A percentile compares a stretch with the other conserved stretches of the same genome.
These are phyloP conservation scores for Helarctos malayanus DNA, from an alignment of 2,797 vertebrate genomes.

Conservation along the genomic window DNA sequence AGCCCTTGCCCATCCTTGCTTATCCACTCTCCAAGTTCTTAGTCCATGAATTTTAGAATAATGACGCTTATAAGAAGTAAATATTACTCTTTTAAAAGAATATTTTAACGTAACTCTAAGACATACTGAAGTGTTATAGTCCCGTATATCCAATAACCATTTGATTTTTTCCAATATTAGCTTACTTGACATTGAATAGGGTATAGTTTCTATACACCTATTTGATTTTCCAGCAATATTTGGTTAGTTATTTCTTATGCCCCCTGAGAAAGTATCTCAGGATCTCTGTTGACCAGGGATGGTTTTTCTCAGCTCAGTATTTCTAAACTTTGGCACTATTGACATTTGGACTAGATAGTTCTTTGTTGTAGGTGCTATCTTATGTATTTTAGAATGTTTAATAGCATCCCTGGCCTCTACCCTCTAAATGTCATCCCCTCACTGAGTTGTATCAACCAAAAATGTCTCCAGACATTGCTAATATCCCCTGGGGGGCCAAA, in stretches of 20 bases:
- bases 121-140: neutral
- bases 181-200: neutral
- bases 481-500: neutral
- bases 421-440: neutral
- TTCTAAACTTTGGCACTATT: neutral
- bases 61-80: conserved; percentile 28
- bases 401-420: neutral
- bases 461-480: conserved; percentile 36
- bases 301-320: neutral
- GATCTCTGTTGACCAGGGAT: neutral
- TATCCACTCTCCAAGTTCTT: neutral
- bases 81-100: conserved; percentile 1
- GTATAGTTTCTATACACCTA: neutral
- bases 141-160: neutral
- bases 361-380: neutral
- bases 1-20: neutral
- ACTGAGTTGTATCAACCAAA: conserved; percentile 18
- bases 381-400: neutral
- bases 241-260: neutral
- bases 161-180: conserved; percentile 17
- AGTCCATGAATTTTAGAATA: conserved; percentile 40
- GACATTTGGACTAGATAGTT: neutral
- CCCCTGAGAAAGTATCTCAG: neutral
- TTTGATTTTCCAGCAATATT: conserved; percentile 21
- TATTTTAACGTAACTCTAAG: conserved; percentile 35